Evolutionary conservation across 2,113 vertebrate species (phyloP).

Genomic region (Nansenia antarctica): DNA sequence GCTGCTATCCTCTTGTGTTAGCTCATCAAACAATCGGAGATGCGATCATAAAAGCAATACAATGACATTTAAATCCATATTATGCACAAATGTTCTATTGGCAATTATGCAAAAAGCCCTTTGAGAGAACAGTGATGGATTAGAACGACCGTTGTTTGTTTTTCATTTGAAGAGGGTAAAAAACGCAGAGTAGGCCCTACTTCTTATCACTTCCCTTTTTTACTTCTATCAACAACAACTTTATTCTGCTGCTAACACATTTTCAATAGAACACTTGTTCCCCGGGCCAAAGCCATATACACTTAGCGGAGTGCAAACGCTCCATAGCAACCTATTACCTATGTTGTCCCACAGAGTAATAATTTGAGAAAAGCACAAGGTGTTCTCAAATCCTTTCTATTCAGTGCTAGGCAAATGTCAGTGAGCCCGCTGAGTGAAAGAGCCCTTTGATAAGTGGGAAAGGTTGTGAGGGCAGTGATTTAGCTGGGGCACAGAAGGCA

Average conservation of each 20-base stretch:
- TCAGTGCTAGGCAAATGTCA: slow-evolving; percentile 68
- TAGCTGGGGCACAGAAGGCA: slow-evolving; percentile 56
- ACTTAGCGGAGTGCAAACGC: slow-evolving; percentile 34
- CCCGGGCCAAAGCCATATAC: slow-evolving; percentile 38
- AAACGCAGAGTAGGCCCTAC: not conserved
- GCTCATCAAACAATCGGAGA: slow-evolving; percentile 48
- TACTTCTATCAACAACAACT: not conserved
- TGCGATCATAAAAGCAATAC: slow-evolving; percentile 43
- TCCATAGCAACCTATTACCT: not conserved
- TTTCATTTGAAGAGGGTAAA: not conserved
- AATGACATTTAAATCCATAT: not conserved
- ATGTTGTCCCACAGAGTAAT: slow-evolving; percentile 30
- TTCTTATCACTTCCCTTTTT: not conserved
- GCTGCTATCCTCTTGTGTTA: slow-evolving; percentile 25
- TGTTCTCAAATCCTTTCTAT: slow-evolving; percentile 56
- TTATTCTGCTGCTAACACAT: not conserved
- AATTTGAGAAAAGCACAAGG: slow-evolving; percentile 25
- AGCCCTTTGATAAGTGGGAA: slow-evolving; percentile 67
- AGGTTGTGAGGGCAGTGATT: slow-evolving; percentile 69
- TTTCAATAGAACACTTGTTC: slow-evolving; percentile 47
- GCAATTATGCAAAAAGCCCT: slow-evolving; percentile 47
- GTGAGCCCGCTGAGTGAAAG: slow-evolving; percentile 62
- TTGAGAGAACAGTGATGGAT: slow-evolving; percentile 43
- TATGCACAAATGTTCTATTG: slow-evolving; percentile 40
- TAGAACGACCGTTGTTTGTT: slow-evolving; percentile 30